Evolutionary conservation across 2,113 vertebrate genomes (phyloP).

Genomic region (Orthonyx spaldingii): DNA sequence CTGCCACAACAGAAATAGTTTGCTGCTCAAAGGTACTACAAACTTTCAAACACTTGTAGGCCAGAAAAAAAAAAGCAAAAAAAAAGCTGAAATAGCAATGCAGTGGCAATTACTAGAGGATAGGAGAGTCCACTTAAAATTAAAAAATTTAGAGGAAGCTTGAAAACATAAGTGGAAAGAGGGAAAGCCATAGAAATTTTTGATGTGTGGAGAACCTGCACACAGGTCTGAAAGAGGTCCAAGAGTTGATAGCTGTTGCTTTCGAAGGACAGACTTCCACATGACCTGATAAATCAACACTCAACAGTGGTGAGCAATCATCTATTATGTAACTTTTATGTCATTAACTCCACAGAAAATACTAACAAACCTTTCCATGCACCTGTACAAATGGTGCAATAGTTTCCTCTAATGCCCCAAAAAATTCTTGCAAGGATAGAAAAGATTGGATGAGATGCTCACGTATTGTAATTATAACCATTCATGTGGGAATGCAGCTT

Average conservation of each 20-base stretch:
- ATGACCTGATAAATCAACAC: not conserved
- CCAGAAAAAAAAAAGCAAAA: not conserved
- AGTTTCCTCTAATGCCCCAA: rapidly evolving
- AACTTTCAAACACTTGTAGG: not conserved
- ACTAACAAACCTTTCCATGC: not conserved
- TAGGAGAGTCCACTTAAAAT: not conserved
- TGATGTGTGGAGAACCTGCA: not conserved
- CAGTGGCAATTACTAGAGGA: not conserved
- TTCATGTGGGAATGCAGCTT: not conserved
- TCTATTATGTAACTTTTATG: not conserved
- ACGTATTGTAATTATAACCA: not conserved
- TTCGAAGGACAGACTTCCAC: not conserved
- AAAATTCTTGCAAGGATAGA: not conserved
- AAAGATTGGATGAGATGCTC: not conserved
- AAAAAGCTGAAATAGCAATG: rapidly evolving
- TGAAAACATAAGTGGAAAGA: not conserved
- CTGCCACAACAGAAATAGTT: not conserved
- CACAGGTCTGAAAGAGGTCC: not conserved
- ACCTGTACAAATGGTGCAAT: not conserved
- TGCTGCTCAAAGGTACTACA: not conserved
- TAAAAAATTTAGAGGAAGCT: not conserved
- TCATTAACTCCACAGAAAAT: not conserved
- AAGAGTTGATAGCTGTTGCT: not conserved
- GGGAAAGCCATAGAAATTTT: not conserved
- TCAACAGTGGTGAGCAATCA: not conserved